These are phyloP conservation scores for Henricia sp. DNA, from an alignment of 53 echinoderm and acorn worm species.

Conservation along the genomic window DNA sequence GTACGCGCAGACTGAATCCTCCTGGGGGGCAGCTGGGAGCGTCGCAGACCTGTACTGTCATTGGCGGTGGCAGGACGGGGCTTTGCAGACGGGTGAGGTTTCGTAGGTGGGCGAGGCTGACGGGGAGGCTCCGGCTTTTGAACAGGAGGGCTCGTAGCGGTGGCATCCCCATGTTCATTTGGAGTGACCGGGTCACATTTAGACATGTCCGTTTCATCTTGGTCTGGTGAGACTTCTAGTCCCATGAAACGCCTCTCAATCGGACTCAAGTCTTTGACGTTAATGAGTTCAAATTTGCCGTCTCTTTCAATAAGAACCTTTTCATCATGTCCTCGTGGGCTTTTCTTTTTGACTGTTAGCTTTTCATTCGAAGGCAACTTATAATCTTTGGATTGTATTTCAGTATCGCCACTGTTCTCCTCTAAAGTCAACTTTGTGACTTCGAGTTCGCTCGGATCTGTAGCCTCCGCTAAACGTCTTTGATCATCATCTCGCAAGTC, in stretches of 20 bases:
- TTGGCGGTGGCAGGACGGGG: too few species aligned
- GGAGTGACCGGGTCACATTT: constrained; percentile 15
- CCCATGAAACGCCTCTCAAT: constrained; percentile 83
- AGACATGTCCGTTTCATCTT: constrained; percentile 5
- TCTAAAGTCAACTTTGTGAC: constrained; percentile 70
- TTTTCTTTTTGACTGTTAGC: too few species aligned
- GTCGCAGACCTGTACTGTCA: constrained; percentile 35
- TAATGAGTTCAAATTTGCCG: constrained; percentile 90
- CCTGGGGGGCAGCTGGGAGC: constrained; percentile 51
- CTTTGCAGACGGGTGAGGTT: neutral
- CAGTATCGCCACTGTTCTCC: neutral
- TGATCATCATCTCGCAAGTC: neutral
- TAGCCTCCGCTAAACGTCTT: constrained; percentile 11
- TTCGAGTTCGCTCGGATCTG: constrained; percentile 78
- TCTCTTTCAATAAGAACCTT: constrained; percentile 85
- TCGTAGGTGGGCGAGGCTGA: constrained; percentile 38
- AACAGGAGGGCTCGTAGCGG: constrained; percentile 13
- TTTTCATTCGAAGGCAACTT: too few species aligned
- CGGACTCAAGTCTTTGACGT: constrained; percentile 76
- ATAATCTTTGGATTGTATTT: too few species aligned
- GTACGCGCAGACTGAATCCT: constrained; percentile 80
- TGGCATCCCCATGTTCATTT: constrained; percentile 21
- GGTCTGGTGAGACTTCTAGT: constrained; percentile 12
- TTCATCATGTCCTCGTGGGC: constrained; percentile 50
- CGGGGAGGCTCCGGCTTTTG: constrained; percentile 21